Conservation (phyloP, 2,113 vertebrate genomes). For the Vulpes ferrilata region DNA sequence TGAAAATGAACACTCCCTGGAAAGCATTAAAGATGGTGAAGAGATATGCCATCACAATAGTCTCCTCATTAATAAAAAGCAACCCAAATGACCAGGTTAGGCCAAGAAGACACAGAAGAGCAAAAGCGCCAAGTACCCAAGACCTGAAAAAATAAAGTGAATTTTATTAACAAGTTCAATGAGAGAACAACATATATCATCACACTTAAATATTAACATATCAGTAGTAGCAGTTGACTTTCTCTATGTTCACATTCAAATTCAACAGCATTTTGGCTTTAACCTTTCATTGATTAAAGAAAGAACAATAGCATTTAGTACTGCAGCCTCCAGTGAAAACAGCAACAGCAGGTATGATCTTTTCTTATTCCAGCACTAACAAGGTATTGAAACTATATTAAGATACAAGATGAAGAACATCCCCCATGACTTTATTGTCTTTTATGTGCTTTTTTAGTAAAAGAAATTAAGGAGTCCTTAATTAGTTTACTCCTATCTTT, state of each 20-base stretch:
- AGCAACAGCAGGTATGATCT: constrained; percentile 87
- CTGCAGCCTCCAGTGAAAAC: constrained; percentile 87
- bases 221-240: constrained; percentile 87
- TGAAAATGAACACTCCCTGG: constrained; percentile 99
- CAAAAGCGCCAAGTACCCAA: constrained; percentile 98
- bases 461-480: constrained; percentile 85
- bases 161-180: constrained; percentile 82
- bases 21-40: constrained; percentile 99
- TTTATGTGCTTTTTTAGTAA: constrained; percentile 81
- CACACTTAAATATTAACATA: constrained; percentile 83
- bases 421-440: constrained; percentile 82
- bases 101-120: constrained; percentile 96
- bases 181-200: not conserved
- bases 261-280: constrained; percentile 88
- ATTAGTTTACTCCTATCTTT: constrained; percentile 83
- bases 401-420: constrained; percentile 83
- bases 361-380: constrained; percentile 86
- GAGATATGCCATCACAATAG: constrained; percentile 98
- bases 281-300: constrained; percentile 88
- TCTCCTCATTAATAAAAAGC: constrained; percentile 97
- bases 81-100: constrained; percentile 99
- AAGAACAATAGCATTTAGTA: constrained; percentile 87
- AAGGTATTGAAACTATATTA: constrained; percentile 85
- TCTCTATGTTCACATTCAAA: constrained; percentile 88
- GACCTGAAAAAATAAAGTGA: constrained; percentile 92